phyloP scores from a whole-genome alignment of 2,113 vertebrate genomes.

The Coracopsis vasa region DNA sequence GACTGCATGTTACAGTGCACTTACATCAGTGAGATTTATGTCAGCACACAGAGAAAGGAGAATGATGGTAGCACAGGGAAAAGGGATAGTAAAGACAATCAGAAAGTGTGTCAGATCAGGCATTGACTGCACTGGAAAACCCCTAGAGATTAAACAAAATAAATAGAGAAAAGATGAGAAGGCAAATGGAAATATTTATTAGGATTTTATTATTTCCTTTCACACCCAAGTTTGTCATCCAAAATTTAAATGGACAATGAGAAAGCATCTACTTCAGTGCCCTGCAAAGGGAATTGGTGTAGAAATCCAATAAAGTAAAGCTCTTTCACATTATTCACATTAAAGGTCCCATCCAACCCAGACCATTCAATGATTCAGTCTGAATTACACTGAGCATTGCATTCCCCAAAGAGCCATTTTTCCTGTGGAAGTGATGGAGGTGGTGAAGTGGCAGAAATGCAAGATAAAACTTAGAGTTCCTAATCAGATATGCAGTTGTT shows the following conservation, averaged over 20 bases:
- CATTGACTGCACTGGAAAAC: not conserved
- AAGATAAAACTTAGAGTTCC: not conserved
- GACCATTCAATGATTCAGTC: not conserved
- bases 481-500: not conserved
- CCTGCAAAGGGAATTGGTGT: not conserved
- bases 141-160: conserved; percentile 16
- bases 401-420: not conserved
- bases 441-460: not conserved
- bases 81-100: not conserved
- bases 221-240: not conserved
- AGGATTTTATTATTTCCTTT: conserved; percentile 33
- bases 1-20: not conserved
- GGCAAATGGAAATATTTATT: conserved; percentile 11
- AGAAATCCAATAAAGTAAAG: conserved; percentile 18
- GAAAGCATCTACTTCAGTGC: not conserved
- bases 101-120: not conserved
- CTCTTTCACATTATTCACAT: not conserved
- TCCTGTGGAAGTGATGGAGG: not conserved
- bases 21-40: conserved; percentile 38
- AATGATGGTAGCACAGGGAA: conserved; percentile 20
- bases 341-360: not conserved
- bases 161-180: conserved; percentile 10
- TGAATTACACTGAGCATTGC: not conserved
- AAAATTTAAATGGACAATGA: not conserved
- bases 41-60: not conserved